These are phyloP conservation scores for Conus ventricosus DNA, from an alignment of 1,140 invertebrate genomes.

Conservation along the genomic window DNA sequence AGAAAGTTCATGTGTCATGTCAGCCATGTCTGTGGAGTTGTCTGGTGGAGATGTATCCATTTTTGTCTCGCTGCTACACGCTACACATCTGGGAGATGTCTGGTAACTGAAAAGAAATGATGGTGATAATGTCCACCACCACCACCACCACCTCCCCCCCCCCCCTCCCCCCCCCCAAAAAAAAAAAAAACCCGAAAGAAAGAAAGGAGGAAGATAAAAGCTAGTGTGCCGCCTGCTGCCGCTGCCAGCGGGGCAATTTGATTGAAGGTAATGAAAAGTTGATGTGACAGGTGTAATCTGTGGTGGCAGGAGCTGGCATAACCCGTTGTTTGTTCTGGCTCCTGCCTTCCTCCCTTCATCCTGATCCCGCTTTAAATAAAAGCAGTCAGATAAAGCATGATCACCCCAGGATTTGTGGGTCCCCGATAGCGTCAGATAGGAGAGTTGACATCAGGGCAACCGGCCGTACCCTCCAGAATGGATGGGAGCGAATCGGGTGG, in stretches of 20 bases:
- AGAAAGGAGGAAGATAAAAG: too few relatives aligned
- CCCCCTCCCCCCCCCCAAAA: too few relatives aligned
- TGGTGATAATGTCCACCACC: too few relatives aligned
- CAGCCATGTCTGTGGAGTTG: too few relatives aligned
- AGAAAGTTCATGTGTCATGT: too few relatives aligned
- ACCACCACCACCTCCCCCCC: too few relatives aligned
- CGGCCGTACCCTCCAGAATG: background rate
- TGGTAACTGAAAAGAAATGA: too few relatives aligned
- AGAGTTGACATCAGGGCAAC: constrained; percentile 7
- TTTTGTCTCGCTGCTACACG: too few relatives aligned
- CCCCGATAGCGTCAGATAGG: background rate
- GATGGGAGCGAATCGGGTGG: constrained; percentile 4
- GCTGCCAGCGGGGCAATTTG: background rate
- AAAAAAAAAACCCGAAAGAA: too few relatives aligned
- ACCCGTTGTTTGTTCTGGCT: constrained; percentile 4
- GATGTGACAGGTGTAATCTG: constrained; percentile 20
- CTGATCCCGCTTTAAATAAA: constrained; percentile 19
- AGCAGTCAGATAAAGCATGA: constrained; percentile 23
- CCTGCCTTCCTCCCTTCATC: background rate
- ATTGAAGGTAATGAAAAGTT: constrained; percentile 15
- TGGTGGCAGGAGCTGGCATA: background rate
- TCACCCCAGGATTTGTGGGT: background rate
- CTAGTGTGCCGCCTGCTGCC: background rate
- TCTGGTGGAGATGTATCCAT: too few relatives aligned
- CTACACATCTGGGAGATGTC: too few relatives aligned